These are phyloP conservation scores for Myrmophylax atrothorax DNA, from an alignment of 2,113 vertebrate species.

Conservation along the genomic window DNA sequence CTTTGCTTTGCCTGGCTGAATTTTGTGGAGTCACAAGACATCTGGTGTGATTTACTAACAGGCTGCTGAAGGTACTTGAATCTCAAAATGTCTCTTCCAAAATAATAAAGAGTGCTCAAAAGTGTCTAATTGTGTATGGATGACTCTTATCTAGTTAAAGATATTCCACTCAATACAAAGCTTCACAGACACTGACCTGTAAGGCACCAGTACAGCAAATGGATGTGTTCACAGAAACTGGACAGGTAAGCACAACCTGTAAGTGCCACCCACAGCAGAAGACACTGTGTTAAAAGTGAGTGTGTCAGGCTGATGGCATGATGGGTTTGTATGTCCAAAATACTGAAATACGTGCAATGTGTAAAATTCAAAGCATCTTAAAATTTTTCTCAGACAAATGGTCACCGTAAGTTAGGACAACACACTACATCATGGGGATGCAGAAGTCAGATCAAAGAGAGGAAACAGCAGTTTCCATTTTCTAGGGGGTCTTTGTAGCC, in stretches of 20 bases:
- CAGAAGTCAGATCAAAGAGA: neutral
- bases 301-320: neutral
- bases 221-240: neutral
- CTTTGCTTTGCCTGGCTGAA: neutral
- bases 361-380: neutral
- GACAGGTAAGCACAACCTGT: neutral
- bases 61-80: neutral
- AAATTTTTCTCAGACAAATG: neutral
- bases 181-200: neutral
- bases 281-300: neutral
- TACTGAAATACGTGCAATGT: neutral
- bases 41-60: neutral
- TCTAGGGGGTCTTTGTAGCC: neutral
- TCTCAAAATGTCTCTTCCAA: neutral
- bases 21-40: neutral
- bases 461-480: neutral
- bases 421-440: neutral
- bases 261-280: rapidly evolving
- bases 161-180: neutral
- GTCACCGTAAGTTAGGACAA: neutral
- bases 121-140: neutral
- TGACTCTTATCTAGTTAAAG: neutral
- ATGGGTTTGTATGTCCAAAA: neutral
- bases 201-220: neutral
- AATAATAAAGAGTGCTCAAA: neutral